Evolutionary conservation across 2,113 vertebrate genomes (phyloP).

Genomic region (Sebastes schlegelii): DNA sequence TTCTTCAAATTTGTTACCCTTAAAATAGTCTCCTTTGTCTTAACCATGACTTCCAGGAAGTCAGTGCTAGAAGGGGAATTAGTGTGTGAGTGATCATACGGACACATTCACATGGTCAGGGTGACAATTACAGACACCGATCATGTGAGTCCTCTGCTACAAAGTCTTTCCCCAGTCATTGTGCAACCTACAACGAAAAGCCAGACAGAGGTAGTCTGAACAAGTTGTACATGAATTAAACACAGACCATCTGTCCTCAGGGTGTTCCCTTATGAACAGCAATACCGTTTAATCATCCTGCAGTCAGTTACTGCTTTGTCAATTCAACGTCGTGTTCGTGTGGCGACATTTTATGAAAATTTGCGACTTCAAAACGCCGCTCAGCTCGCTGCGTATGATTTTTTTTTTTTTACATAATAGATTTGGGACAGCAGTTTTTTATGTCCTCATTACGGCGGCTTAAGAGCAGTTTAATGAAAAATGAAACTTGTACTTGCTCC

Average conservation of each 20-base stretch:
- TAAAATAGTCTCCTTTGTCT: background rate
- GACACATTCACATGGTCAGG: constrained; percentile 33
- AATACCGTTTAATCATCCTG: constrained; percentile 10
- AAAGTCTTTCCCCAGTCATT: background rate
- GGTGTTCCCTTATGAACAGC: constrained; percentile 3
- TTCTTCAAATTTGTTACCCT: too few relatives aligned
- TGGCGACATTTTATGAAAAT: constrained; percentile 2
- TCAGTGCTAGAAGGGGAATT: background rate
- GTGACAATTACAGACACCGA: background rate
- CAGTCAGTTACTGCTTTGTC: background rate
- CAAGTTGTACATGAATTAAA: constrained; percentile 9
- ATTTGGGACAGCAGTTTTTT: constrained; percentile 31
- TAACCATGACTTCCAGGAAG: background rate
- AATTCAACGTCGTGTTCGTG: background rate
- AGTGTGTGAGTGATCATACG: background rate
- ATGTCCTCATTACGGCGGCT: constrained; percentile 66
- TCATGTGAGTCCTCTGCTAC: constrained; percentile 13
- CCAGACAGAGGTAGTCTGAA: background rate
- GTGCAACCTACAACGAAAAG: background rate
- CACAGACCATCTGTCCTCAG: background rate
- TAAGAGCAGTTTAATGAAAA: constrained; percentile 70
- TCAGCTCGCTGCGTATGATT: background rate
- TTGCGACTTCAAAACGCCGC: constrained; percentile 9
- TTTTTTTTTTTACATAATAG: constrained; percentile 58
- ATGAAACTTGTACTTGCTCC: constrained; percentile 22